Percentiles rank a stretch among this genome's conserved stretches.
Conservation (phyloP, 2,113 vertebrate species). For the Alexandromys fortis region DNA sequence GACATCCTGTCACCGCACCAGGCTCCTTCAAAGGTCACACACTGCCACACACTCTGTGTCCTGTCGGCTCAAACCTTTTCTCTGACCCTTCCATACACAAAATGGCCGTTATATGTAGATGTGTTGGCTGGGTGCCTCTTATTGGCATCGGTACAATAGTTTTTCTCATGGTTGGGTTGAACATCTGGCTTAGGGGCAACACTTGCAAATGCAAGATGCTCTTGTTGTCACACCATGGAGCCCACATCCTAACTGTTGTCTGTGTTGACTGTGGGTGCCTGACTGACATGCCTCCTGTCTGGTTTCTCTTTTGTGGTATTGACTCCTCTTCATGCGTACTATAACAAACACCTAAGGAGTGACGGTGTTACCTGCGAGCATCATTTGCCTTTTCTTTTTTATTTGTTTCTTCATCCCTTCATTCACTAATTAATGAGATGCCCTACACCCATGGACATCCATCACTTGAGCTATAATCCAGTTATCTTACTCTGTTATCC, state of each 20-base stretch:
- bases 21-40: neutral
- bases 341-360: no score
- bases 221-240: rapidly evolving
- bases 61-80: neutral
- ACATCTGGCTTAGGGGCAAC: no score
- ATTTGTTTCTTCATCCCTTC: no score
- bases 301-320: neutral
- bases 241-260: rapidly evolving
- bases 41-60: neutral
- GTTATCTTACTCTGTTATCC: neutral
- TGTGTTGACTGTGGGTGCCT: rapidly evolving
- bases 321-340: neutral
- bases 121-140: rapidly evolving
- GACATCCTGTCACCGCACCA: rapidly evolving
- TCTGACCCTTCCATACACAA: neutral
- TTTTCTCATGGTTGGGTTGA: neutral
- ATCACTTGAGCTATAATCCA: neutral
- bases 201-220: neutral
- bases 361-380: neutral
- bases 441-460: neutral
- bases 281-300: rapidly evolving
- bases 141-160: neutral
- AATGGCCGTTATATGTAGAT: no score
- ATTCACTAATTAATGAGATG: neutral
- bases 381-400: neutral